These are phyloP conservation scores for Trichonephila clavipes DNA, from an alignment of 1,140 invertebrate species.

Conservation along the genomic window DNA sequence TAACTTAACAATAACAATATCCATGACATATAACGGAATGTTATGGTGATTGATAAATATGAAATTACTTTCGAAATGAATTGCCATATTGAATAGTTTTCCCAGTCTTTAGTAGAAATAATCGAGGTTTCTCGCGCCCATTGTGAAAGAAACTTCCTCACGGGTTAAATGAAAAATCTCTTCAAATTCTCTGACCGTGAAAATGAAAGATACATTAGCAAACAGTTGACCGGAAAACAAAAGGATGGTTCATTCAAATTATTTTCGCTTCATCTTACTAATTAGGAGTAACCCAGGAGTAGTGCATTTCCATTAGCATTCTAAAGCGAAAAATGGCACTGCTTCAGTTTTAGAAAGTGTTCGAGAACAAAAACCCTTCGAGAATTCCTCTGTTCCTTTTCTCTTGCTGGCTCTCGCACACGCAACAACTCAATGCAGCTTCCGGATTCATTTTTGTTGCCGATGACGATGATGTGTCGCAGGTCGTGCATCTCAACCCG, in stretches of 20 bases:
- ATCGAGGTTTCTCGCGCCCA: too few species aligned
- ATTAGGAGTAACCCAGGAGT: conserved; percentile 33
- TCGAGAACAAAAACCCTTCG: conserved; percentile 7
- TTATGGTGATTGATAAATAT: too few species aligned
- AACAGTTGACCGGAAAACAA: conserved; percentile 7
- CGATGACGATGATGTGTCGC: conserved; percentile 18
- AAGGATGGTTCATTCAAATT: background rate
- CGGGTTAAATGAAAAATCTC: too few species aligned
- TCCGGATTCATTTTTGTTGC: conserved; percentile 42
- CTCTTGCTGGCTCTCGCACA: background rate
- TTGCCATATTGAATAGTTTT: too few species aligned
- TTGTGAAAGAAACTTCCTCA: too few species aligned
- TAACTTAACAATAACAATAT: too few species aligned
- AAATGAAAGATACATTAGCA: background rate
- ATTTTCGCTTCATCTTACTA: background rate
- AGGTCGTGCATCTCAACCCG: background rate
- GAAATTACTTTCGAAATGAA: too few species aligned
- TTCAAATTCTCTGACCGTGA: background rate
- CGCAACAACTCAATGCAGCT: conserved; percentile 7
- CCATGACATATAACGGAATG: too few species aligned
- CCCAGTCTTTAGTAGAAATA: too few species aligned
- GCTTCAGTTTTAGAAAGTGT: background rate
- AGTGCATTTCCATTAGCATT: background rate
- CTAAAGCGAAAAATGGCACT: background rate
- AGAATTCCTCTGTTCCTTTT: background rate